These are phyloP conservation scores for Lepidotrigona ventralis DNA, from an alignment of 1,140 invertebrate species.

Conservation along the genomic window DNA sequence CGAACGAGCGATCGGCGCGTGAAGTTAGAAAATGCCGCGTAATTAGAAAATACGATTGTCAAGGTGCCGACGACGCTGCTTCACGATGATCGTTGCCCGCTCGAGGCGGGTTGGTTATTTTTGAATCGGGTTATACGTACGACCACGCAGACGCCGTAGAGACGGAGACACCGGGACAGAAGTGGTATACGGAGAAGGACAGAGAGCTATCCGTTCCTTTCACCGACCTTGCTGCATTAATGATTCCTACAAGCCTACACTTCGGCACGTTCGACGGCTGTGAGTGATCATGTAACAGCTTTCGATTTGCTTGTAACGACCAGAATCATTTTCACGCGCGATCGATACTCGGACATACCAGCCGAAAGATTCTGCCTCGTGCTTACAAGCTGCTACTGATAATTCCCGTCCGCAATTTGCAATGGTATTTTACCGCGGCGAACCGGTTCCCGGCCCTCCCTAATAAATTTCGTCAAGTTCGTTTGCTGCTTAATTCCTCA, in stretches of 20 bases:
- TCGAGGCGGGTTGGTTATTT: background rate
- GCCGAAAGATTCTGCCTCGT: slow-evolving; percentile 14
- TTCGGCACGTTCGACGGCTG: slow-evolving; percentile 65
- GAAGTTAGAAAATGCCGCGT: background rate
- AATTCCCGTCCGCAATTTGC: slow-evolving; percentile 45
- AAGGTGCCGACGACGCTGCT: background rate
- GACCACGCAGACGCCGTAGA: background rate
- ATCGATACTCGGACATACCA: slow-evolving; percentile 52
- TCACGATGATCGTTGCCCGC: background rate
- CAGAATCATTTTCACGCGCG: slow-evolving; percentile 61
- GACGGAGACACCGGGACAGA: background rate
- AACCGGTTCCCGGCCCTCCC: slow-evolving; percentile 7
- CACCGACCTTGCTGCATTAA: slow-evolving; percentile 77
- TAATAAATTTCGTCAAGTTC: slow-evolving; percentile 21
- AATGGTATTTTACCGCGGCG: background rate
- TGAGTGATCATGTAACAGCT: slow-evolving; percentile 60
- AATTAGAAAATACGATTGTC: background rate
- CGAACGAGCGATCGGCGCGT: too few relatives aligned
- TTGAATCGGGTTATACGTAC: slow-evolving; percentile 9
- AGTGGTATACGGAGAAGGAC: slow-evolving; percentile 40
- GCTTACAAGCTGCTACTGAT: slow-evolving; percentile 47
- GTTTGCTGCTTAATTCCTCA: background rate
- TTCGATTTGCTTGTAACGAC: slow-evolving; percentile 64
- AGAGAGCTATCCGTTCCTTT: slow-evolving; percentile 72
- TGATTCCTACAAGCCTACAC: slow-evolving; percentile 70